Conservation (phyloP, 2,797 vertebrate genomes). For the Taeniopygia guttata region DNA sequence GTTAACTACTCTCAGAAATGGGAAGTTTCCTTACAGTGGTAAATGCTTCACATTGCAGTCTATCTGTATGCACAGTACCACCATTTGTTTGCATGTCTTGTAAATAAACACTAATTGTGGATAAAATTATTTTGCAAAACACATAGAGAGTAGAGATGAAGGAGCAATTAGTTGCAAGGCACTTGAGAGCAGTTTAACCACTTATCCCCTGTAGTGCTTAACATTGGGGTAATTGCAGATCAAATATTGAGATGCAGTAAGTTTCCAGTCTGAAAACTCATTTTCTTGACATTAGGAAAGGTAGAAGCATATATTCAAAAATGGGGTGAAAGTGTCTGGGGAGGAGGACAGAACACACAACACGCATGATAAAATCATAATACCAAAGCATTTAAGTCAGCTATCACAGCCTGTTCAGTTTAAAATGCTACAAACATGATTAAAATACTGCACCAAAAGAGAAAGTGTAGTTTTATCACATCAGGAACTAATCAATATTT, state of each 20-base stretch:
- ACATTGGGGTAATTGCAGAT: neutral
- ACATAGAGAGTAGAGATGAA: neutral
- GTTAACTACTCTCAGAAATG: neutral
- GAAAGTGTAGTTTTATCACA: neutral
- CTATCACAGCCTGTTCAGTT: neutral
- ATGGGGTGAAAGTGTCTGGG: fast-evolving
- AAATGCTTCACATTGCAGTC: neutral
- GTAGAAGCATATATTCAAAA: neutral
- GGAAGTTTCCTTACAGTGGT: neutral
- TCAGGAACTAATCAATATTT: neutral
- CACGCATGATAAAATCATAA: neutral
- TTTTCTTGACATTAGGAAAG: neutral
- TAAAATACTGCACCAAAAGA: neutral
- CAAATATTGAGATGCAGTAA: neutral
- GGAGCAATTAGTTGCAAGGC: neutral
- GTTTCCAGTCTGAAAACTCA: neutral
- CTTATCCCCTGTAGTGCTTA: neutral
- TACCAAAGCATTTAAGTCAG: neutral
- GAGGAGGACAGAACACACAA: fast-evolving
- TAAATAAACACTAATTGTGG: neutral
- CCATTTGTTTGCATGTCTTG: neutral
- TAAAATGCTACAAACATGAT: neutral
- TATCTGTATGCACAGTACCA: neutral
- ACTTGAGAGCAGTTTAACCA: neutral
- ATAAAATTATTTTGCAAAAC: neutral